Base-by-base conservation (phyloP, 2,888 invertebrate genomes). In the Cheilosia pagana region DNA sequence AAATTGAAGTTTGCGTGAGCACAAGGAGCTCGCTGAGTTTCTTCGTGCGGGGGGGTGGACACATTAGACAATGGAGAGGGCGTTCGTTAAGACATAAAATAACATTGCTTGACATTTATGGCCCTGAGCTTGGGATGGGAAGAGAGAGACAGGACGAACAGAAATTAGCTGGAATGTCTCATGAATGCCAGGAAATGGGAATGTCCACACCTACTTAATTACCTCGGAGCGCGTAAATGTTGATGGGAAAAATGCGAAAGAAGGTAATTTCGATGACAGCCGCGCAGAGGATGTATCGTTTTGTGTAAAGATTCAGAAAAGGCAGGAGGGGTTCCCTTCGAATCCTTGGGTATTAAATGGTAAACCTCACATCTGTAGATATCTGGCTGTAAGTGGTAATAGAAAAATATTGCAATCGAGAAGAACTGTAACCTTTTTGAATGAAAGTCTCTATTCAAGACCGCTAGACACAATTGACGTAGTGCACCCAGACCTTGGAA, bases 51-150 rank as follows among this genome's bases (percentile, higher is more conserved):
- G 60, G 21, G 39, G 70, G 50, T 65, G 72, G 68, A 68, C 55
- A 83, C 74, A 81, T 82, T 86, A 81, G 72, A 83, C 81, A 85
- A 83, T 86, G 77, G 65, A 31, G 39, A 53, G 86, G 87, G 87
- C 87, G 86, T 86, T 85, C 86, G 86, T 86, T 63, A 81, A 86
- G 86, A 87, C 88, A 88, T 89, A 88, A 89, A 89, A 87, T 87
- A 89, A 85, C 77, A 77, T 88, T 87, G 86, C 82, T 88, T 88
- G 89, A 89, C 89, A 89, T 88, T 89, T 88, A 89, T 88, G 87
- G 87, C 87, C 60, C 31, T 48, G 28, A 55, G 14, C 25, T 57
- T 19, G 45, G 57, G 65, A 68, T 23, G 48, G 62, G 8, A 8
- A 28, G 0, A 8, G 62, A 28, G 28, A 28, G 0, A 8, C 8